phyloP scores from a whole-genome alignment of 1,140 invertebrate species.

The Euborellia annulipes region DNA sequence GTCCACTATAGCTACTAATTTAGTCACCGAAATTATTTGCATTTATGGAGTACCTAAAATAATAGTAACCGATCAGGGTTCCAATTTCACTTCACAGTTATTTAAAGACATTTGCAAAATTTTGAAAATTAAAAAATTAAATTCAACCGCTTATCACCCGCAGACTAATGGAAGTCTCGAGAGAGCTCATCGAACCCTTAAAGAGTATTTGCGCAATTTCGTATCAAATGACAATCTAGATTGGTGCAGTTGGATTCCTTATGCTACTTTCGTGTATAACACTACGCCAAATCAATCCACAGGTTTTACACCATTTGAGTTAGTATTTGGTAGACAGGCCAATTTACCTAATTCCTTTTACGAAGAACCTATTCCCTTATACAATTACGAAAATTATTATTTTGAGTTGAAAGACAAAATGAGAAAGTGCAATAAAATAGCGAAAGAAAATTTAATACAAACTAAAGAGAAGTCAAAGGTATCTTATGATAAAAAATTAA shows the following conservation, averaged over 20 bases:
- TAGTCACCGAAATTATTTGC: slow-evolving; percentile 19
- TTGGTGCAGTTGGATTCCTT: slow-evolving; percentile 22
- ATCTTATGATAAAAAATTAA: no score
- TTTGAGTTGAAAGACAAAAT: no score
- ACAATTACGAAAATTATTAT: no score
- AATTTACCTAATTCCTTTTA: no score
- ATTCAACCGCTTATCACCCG: slow-evolving; percentile 17
- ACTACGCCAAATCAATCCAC: slow-evolving; percentile 20
- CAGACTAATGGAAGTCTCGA: slow-evolving; percentile 19
- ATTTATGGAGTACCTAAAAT: slow-evolving; percentile 19
- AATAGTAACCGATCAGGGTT: slow-evolving; percentile 21
- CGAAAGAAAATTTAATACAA: no score
- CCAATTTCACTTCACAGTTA: slow-evolving; percentile 16
- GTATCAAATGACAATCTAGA: slow-evolving; percentile 13
- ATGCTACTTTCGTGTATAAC: slow-evolving; percentile 20
- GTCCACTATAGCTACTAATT: slow-evolving; percentile 14
- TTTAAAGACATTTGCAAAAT: slow-evolving; percentile 17
- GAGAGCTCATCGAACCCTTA: slow-evolving; percentile 15
- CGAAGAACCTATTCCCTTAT: no score
- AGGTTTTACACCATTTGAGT: slow-evolving; percentile 18
- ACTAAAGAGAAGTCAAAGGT: no score
- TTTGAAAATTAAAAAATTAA: slow-evolving; percentile 18
- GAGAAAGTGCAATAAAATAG: no score
- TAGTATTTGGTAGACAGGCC: slow-evolving; percentile 20
- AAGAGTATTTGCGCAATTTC: slow-evolving; percentile 19